These are phyloP conservation scores for Calephelis nemesis DNA, from an alignment of 1,140 invertebrate species.

Conservation along the genomic window DNA sequence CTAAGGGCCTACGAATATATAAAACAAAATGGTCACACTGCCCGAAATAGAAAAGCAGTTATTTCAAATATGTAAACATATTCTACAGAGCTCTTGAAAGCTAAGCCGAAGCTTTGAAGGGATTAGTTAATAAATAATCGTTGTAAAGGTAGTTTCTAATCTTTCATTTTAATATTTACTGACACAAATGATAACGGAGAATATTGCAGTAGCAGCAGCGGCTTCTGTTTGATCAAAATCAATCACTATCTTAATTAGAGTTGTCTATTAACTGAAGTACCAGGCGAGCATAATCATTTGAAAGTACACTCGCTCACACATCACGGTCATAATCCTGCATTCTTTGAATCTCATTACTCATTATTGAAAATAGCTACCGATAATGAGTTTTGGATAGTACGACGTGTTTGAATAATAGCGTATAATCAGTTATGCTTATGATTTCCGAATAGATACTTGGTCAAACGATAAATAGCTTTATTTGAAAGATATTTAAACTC, in stretches of 20 bases:
- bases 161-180: no score
- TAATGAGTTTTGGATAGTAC: slow-evolving; percentile 19
- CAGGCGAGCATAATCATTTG: neutral
- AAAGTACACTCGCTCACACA: slow-evolving; percentile 17
- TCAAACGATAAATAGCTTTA: neutral
- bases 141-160: no score
- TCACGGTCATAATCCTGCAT: slow-evolving; percentile 18
- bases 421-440: slow-evolving; percentile 7
- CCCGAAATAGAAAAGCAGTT: no score
- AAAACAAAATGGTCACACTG: no score
- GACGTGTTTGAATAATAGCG: slow-evolving; percentile 12
- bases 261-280: slow-evolving; percentile 8
- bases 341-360: slow-evolving; percentile 22
- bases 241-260: slow-evolving; percentile 18
- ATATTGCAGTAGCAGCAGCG: slow-evolving; percentile 14
- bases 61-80: no score
- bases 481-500: neutral
- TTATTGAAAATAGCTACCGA: slow-evolving; percentile 20
- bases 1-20: no score
- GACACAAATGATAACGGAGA: neutral
- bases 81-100: no score
- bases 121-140: no score
- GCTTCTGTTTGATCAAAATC: slow-evolving; percentile 18
- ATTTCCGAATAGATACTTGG: neutral
- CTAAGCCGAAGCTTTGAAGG: no score